A percentile compares a stretch with the other conserved stretches of the same genome.
These are phyloP conservation scores for Gnathonemus longibarbis DNA, from an alignment of 2,113 vertebrate species.

Conservation along the genomic window DNA sequence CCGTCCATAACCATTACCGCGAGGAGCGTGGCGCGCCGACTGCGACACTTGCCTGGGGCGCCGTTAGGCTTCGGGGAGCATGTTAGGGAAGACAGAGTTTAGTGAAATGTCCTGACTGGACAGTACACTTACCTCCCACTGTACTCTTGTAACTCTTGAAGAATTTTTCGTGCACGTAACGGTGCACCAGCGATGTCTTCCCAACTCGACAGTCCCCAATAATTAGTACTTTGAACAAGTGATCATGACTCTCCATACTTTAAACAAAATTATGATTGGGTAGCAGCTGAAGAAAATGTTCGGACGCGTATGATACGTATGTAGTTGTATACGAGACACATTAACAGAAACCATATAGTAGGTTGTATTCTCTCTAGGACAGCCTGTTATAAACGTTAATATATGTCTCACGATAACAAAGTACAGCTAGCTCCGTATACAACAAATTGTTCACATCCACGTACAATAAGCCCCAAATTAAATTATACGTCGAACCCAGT, in stretches of 20 bases:
- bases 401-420: not conserved
- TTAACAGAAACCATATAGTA: not conserved
- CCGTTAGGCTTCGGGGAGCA: not conserved
- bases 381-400: not conserved
- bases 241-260: constrained; percentile 57
- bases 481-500: not conserved
- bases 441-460: not conserved
- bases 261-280: not conserved
- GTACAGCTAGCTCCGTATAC: not conserved
- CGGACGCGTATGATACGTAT: not conserved
- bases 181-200: constrained; percentile 74
- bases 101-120: not conserved
- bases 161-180: constrained; percentile 74
- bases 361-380: not conserved
- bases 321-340: not conserved
- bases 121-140: constrained; percentile 67
- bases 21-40: not conserved
- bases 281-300: not conserved
- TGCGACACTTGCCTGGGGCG: not conserved
- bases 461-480: not conserved
- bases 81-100: not conserved
- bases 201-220: constrained; percentile 74
- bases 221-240: constrained; percentile 76
- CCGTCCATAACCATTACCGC: not conserved
- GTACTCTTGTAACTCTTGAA: constrained; percentile 76